These are phyloP conservation scores for Camelus dromedarius DNA, from an alignment of 2,113 vertebrate species.

Conservation along the genomic window DNA sequence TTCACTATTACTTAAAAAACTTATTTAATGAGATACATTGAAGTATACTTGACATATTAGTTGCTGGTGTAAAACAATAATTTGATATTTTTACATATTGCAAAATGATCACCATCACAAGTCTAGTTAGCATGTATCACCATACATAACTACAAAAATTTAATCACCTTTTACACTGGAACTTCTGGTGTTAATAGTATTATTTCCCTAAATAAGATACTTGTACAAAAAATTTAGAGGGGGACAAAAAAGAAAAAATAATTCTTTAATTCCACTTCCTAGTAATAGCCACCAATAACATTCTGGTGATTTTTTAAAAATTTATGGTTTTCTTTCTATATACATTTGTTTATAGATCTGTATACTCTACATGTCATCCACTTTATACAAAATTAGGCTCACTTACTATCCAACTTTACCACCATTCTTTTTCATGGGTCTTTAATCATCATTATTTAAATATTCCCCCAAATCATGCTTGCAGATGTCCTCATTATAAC, in stretches of 20 bases:
- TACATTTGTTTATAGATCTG: not conserved
- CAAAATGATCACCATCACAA: no score
- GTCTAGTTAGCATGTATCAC: not conserved
- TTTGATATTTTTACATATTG: no score
- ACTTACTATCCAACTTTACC: not conserved
- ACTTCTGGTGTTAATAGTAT: not conserved
- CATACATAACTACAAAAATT: not conserved
- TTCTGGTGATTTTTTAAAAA: not conserved
- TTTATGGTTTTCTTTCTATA: not conserved
- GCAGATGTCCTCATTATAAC: not conserved
- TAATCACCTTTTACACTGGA: not conserved
- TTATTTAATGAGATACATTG: no score
- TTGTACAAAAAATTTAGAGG: not conserved
- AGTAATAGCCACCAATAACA: not conserved
- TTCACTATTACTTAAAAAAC: no score
- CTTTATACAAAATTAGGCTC: not conserved
- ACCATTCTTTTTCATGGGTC: not conserved
- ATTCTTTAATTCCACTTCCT: not conserved
- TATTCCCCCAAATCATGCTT: not conserved
- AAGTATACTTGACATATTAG: no score
- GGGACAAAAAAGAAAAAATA: not conserved
- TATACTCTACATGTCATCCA: not conserved
- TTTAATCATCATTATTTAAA: slow-evolving; percentile 27
- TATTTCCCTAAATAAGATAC: not conserved
- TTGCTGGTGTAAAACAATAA: no score